Evolutionary conservation across 2,797 vertebrate genomes (phyloP).

Genomic region (Rhinophrynus dorsalis): DNA sequence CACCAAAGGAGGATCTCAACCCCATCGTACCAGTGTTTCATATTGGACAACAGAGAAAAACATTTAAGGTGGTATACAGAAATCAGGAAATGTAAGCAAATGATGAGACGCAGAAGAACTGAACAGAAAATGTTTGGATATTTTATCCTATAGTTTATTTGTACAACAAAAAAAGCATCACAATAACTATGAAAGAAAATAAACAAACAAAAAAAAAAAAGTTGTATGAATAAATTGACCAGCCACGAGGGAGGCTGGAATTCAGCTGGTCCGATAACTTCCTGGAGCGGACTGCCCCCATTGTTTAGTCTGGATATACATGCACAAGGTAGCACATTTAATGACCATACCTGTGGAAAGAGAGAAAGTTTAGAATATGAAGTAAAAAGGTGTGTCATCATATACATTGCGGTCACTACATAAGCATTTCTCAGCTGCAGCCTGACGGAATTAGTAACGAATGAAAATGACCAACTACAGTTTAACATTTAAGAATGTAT

Average conservation of each 20-base stretch:
- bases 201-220: neutral
- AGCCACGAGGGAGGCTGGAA: neutral
- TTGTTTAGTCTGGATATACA: neutral
- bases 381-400: neutral
- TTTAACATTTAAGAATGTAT: no score
- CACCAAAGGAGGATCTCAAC: no score
- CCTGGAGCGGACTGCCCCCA: neutral
- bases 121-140: neutral
- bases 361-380: neutral
- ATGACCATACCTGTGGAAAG: neutral
- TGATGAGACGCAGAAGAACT: no score
- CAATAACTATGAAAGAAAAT: neutral
- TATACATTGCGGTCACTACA: neutral
- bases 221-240: neutral
- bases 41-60: no score
- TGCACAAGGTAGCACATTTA: neutral
- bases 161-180: neutral
- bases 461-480: no score
- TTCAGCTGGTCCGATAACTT: neutral
- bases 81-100: no score
- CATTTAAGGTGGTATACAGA: no score
- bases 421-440: no score
- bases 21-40: no score
- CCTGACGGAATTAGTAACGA: no score
- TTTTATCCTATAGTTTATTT: neutral